Evolutionary conservation across 2,113 vertebrate genomes (phyloP), one percentile per base, ranked within the genome.

Genomic region (Procavia capensis): DNA sequence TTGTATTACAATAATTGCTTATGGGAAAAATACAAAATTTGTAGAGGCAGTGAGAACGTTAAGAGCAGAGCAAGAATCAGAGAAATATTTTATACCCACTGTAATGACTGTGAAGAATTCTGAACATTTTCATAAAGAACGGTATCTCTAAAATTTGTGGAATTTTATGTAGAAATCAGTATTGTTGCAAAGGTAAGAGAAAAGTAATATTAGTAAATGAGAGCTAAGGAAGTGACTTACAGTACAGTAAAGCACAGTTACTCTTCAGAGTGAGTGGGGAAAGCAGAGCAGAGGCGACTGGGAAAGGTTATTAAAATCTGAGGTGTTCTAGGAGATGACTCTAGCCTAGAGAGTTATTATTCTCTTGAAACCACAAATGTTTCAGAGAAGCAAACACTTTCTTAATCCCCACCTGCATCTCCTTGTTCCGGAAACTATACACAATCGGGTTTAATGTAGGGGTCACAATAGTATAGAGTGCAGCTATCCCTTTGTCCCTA

Each of bases 381-480:
- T 85, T 93, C 61, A 91, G 74, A 76, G 81, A 85, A 9, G 93
- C 27, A 85, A 97, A 78, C 16, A 90, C 78, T 50, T 92, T 96
- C 70, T 39, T 97, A 41, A 98, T 94, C 3, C 96, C 95, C 39
- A 70, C 70, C 36, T 97, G 95, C 75, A 97, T 94, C 31, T 98
- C 97, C 50, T 89, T 98, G 81, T 97, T 98, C 29, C 74, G 70
- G 31, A 98, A 95, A 79, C 95, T 97, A 24, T 98, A 98, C 45
- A 98, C 96, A 50, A 97, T 85, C 3, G 96, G 97, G 81, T 98
- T 98, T 59, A 98, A 64, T 4, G 93, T 96, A 43, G 98, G 97
- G 0, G 97, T 97, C 34, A 98, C 94, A 1, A 97, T 90, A 11
- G 95, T 97, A 57, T 97, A 98, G 45, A 98, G 72, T 0, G 88